These are phyloP conservation scores for Geophilus truncorum DNA, from an alignment of 2,888 invertebrate genomes.

Conservation along the genomic window DNA sequence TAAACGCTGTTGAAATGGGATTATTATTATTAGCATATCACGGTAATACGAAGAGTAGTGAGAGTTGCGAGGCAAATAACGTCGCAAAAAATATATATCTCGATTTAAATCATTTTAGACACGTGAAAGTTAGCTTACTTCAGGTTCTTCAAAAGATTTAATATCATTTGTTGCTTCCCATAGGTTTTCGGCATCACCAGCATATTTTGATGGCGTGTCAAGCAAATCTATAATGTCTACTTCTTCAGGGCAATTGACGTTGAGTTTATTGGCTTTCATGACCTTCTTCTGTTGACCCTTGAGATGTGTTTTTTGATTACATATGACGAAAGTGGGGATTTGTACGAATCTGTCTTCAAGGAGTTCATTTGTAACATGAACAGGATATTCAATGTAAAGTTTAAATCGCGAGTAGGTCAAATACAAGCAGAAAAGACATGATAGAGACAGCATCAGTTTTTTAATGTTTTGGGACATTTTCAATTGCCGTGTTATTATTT, in stretches of 20 bases:
- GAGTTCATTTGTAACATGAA: background rate
- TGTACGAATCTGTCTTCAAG: background rate
- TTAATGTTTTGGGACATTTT: background rate
- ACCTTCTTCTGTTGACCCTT: background rate
- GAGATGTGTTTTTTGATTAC: background rate
- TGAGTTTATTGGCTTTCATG: background rate
- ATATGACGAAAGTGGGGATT: background rate
- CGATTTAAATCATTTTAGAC: too few species aligned
- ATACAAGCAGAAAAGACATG: background rate
- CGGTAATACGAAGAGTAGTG: too few species aligned
- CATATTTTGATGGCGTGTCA: background rate
- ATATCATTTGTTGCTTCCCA: background rate
- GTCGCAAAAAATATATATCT: too few species aligned
- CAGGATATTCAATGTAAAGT: background rate
- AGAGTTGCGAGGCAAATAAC: too few species aligned
- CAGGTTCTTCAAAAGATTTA: background rate
- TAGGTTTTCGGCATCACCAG: background rate
- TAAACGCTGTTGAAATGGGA: too few species aligned
- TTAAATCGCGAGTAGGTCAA: background rate
- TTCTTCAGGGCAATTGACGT: background rate
- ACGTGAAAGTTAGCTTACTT: too few species aligned
- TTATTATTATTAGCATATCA: too few species aligned
- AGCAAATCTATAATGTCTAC: background rate
- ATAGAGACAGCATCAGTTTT: background rate
- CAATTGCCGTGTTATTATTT: too few species aligned